These are phyloP conservation scores for Podotricha telesiphe DNA, from an alignment of 2,888 invertebrate genomes.

Conservation along the genomic window DNA sequence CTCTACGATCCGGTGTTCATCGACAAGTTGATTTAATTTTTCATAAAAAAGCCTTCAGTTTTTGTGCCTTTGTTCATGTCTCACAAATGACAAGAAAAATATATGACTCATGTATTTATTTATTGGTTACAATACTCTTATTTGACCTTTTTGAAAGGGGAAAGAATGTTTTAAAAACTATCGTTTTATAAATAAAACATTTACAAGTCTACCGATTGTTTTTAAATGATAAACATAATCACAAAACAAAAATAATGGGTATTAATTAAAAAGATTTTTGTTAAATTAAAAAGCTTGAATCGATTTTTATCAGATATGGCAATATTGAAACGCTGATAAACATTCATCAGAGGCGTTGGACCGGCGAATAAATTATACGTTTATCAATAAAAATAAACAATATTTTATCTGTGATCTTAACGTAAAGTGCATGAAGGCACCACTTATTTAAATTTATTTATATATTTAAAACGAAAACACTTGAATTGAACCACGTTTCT, in stretches of 20 bases:
- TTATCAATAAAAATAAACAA: neutral
- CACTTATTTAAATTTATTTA: no score
- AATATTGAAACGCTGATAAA: neutral
- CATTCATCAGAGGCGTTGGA: neutral
- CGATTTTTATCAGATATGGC: constrained; percentile 4
- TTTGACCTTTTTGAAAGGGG: neutral
- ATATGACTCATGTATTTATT: neutral
- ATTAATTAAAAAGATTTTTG: neutral
- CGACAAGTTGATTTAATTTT: constrained; percentile 21
- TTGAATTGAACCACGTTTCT: no score
- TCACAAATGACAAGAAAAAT: neutral
- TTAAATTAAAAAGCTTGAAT: neutral
- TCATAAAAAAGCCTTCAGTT: constrained; percentile 5
- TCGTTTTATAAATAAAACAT: neutral
- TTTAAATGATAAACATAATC: neutral
- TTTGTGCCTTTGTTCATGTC: neutral
- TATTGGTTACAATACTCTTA: neutral
- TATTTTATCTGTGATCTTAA: neutral
- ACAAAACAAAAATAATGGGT: neutral
- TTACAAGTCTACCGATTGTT: neutral
- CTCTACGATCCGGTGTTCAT: constrained; percentile 17
- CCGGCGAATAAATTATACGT: neutral
- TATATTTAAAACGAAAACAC: no score
- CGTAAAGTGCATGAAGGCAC: no score
- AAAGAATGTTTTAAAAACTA: neutral